Percentiles rank a stretch among this genome's conserved stretches.
Conservation (phyloP, 1,140 invertebrate species). For the Mercenaria mercenaria region DNA sequence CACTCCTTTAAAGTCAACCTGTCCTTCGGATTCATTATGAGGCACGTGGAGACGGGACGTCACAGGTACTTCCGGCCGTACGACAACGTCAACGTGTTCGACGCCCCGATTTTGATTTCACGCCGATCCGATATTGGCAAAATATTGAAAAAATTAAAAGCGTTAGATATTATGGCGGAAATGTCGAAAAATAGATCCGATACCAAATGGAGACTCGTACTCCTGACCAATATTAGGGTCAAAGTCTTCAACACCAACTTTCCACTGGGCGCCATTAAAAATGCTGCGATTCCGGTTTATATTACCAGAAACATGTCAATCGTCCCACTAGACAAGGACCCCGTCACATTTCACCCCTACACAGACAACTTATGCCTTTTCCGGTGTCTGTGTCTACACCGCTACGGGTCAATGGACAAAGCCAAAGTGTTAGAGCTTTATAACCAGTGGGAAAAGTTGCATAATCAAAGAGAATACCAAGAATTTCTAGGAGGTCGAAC, state of each 20-base stretch:
- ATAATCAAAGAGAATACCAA: neutral
- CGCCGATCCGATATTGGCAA: slow-evolving; percentile 31
- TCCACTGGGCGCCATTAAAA: too few relatives aligned
- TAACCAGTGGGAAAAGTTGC: too few relatives aligned
- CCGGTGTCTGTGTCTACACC: neutral
- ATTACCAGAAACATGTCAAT: neutral
- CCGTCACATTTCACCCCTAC: neutral
- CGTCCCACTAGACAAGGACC: too few relatives aligned
- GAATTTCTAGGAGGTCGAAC: neutral
- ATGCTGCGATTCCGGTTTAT: neutral
- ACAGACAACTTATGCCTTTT: slow-evolving; percentile 22
- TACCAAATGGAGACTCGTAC: too few relatives aligned
- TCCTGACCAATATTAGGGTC: slow-evolving; percentile 37
- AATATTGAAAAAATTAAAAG: slow-evolving; percentile 33
- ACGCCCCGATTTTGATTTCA: slow-evolving; percentile 6
- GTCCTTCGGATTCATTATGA: too few relatives aligned
- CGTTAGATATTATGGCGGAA: slow-evolving; percentile 9
- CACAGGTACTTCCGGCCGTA: slow-evolving; percentile 6
- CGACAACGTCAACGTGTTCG: too few relatives aligned
- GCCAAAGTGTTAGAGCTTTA: too few relatives aligned
- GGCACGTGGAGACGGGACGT: too few relatives aligned
- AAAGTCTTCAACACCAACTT: slow-evolving; percentile 30
- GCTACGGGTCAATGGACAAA: too few relatives aligned
- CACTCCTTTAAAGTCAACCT: too few relatives aligned
- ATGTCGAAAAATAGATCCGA: slow-evolving; percentile 13